Percentiles rank a stretch among this genome's conserved stretches.
phyloP scores from a whole-genome alignment of 1,140 invertebrate species.

The Colletes gigas region DNA sequence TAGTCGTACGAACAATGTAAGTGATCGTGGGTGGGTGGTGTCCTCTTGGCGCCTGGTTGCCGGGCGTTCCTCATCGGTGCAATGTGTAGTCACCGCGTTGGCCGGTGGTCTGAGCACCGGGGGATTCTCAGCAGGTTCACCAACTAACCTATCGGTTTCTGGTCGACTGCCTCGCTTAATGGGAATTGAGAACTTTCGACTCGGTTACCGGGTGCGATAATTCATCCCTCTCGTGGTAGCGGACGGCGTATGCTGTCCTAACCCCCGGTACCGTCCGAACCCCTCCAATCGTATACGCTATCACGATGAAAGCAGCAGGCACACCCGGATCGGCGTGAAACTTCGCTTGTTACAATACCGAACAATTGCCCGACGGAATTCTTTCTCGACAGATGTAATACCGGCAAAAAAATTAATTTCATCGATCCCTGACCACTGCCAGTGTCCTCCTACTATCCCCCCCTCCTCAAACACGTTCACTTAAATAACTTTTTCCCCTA shows the following conservation, averaged over 20 bases:
- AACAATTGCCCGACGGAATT: conserved; percentile 40
- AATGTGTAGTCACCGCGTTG: conserved; percentile 54
- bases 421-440: background rate
- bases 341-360: conserved; percentile 18
- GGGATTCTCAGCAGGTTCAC: conserved; percentile 66
- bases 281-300: conserved; percentile 28
- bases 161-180: conserved; percentile 75
- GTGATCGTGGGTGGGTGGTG: background rate
- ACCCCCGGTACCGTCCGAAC: conserved; percentile 16
- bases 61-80: conserved; percentile 58
- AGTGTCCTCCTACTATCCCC: background rate
- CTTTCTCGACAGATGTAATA: conserved; percentile 19
- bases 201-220: conserved; percentile 70
- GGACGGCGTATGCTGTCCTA: conserved; percentile 49
- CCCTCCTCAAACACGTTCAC: too few relatives aligned
- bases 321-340: conserved; percentile 10
- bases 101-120: conserved; percentile 54
- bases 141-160: conserved; percentile 76
- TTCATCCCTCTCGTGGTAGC: conserved; percentile 66
- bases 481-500: too few relatives aligned
- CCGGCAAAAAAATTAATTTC: conserved; percentile 28
- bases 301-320: conserved; percentile 43
- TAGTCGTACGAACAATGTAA: background rate
- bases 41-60: conserved; percentile 41
- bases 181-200: conserved; percentile 77